Evolutionary conservation across 1,140 invertebrate genomes (phyloP).

Genomic region (Philopotamus ludificatus): DNA sequence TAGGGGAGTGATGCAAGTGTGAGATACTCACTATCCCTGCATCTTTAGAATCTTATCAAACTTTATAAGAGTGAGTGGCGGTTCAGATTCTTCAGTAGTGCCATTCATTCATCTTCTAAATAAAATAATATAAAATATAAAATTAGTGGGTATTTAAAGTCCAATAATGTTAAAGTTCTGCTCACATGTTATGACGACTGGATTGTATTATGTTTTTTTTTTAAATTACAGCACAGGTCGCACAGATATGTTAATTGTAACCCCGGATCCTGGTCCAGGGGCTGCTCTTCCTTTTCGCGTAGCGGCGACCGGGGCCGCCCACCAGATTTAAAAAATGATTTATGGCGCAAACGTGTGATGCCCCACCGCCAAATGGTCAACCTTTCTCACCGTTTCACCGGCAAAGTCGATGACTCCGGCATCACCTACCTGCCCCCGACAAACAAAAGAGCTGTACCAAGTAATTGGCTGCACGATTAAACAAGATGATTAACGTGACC

Average conservation of each 20-base stretch:
- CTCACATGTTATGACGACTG: not conserved
- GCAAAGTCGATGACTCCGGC: not conserved
- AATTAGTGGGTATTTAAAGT: too few relatives aligned
- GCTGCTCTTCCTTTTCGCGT: constrained; percentile 12
- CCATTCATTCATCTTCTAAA: too few relatives aligned
- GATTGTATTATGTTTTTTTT: not conserved
- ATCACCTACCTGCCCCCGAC: not conserved
- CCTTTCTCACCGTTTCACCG: constrained; percentile 24
- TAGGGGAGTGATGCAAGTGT: too few relatives aligned
- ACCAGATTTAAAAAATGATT: constrained; percentile 32
- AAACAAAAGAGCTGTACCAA: constrained; percentile 18
- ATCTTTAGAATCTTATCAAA: too few relatives aligned
- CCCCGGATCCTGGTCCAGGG: not conserved
- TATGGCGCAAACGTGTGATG: constrained; percentile 29
- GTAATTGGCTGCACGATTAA: constrained; percentile 13
- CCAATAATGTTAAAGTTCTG: too few relatives aligned
- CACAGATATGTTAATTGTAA: not conserved
- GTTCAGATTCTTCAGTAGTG: too few relatives aligned
- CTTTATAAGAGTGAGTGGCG: too few relatives aligned
- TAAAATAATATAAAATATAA: too few relatives aligned
- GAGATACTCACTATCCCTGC: too few relatives aligned
- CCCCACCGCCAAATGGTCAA: constrained; percentile 23
- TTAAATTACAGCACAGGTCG: not conserved
- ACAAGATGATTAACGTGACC: constrained; percentile 12
- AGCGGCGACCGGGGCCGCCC: constrained; percentile 9